A percentile compares a stretch with the other conserved stretches of the same genome.
Conservation (phyloP, 2,113 vertebrate species). For the Strigops habroptila region DNA sequence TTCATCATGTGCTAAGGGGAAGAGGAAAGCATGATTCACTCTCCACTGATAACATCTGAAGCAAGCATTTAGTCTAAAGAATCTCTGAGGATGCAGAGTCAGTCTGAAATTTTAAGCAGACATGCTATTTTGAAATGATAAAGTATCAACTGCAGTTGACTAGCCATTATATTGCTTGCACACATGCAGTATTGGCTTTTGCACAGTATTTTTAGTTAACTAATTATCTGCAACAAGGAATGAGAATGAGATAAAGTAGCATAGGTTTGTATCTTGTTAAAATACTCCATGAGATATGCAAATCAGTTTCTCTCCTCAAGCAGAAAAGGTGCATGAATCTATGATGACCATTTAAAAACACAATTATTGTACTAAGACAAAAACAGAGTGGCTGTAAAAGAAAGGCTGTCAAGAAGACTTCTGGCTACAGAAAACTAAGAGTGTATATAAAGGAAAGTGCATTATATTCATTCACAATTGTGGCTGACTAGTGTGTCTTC, state of each 20-base stretch:
- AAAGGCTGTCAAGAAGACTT: background rate
- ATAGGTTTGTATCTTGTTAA: background rate
- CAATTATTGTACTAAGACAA: background rate
- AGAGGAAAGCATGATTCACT: conserved; percentile 13
- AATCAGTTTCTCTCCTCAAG: conserved; percentile 10
- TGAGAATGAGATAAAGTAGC: background rate
- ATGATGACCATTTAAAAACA: background rate
- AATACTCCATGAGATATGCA: conserved; percentile 12
- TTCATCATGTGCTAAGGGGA: background rate
- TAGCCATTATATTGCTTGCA: background rate
- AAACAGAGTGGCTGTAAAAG: background rate
- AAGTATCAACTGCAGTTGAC: background rate
- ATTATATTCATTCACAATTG: background rate
- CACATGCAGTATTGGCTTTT: background rate
- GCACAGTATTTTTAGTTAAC: background rate
- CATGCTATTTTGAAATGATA: background rate
- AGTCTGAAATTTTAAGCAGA: background rate
- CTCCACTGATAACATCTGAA: conserved; percentile 1
- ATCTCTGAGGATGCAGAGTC: background rate
- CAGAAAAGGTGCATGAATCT: background rate
- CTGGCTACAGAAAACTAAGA: background rate
- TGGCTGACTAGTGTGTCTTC: background rate
- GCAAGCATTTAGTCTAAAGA: background rate
- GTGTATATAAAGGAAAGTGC: rapidly evolving
- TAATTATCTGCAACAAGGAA: background rate